Evolutionary conservation across 2,888 invertebrate species (phyloP).

Genomic region (Drosophila niveifrons): DNA sequence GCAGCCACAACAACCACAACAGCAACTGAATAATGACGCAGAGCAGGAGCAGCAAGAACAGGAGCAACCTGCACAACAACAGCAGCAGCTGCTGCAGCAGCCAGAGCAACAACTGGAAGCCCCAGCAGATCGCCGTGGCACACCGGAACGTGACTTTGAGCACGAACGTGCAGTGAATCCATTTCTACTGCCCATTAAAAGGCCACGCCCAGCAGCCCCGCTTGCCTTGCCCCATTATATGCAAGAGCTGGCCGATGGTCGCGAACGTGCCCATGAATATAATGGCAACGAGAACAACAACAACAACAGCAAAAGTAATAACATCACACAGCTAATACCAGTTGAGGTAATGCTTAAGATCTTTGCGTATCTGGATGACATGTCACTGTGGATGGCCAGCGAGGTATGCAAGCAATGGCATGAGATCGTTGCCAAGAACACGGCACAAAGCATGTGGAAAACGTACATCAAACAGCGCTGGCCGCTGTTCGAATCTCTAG

Average conservation of each 20-base stretch:
- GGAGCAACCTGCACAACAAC: constrained; percentile 43
- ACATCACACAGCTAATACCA: constrained; percentile 77
- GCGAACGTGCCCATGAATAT: constrained; percentile 73
- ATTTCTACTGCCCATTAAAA: constrained; percentile 72
- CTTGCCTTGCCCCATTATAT: constrained; percentile 82
- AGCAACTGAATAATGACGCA: constrained; percentile 21
- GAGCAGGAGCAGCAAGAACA: constrained; percentile 1
- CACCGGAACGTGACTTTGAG: constrained; percentile 66
- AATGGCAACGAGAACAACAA: constrained; percentile 24
- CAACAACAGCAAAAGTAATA: constrained; percentile 42
- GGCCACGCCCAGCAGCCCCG: constrained; percentile 82
- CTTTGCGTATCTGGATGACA: constrained; percentile 95
- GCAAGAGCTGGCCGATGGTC: constrained; percentile 81
- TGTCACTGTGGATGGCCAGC: constrained; percentile 95
- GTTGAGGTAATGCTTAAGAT: constrained; percentile 92
- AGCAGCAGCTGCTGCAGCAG: constrained; percentile 18
- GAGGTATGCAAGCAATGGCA: constrained; percentile 95
- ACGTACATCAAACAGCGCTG: constrained; percentile 91
- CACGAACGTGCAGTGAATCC: constrained; percentile 66
- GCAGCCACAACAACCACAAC: not conserved
- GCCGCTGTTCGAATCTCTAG: constrained; percentile 93
- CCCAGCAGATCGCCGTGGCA: constrained; percentile 51
- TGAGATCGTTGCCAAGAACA: constrained; percentile 91
- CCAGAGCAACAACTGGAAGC: constrained; percentile 37
- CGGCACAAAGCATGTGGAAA: constrained; percentile 92